These are phyloP conservation scores for Heteromurus nitidus DNA, from an alignment of 2,888 invertebrate genomes.

Conservation along the genomic window DNA sequence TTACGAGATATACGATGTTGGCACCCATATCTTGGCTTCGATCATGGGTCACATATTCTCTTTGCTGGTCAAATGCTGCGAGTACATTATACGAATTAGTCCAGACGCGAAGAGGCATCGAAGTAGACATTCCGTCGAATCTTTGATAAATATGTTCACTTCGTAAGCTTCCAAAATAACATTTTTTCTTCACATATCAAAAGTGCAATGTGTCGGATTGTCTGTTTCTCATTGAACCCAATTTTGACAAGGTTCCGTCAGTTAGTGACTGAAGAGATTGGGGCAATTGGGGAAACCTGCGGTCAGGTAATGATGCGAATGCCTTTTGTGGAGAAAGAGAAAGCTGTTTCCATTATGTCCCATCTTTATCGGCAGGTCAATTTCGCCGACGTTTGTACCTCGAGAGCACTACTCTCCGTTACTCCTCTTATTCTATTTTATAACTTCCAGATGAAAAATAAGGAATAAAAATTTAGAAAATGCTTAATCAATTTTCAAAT, in stretches of 20 bases:
- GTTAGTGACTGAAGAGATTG: constrained; percentile 37
- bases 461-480: no score
- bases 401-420: constrained; percentile 47
- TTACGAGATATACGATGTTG: constrained; percentile 42
- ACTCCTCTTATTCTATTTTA: constrained; percentile 38
- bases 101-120: constrained; percentile 20
- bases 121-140: constrained; percentile 25
- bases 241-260: constrained; percentile 48
- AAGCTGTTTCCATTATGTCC: constrained; percentile 53
- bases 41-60: constrained; percentile 61
- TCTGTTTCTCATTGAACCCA: constrained; percentile 34
- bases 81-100: constrained; percentile 35
- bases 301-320: constrained; percentile 58
- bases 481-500: no score
- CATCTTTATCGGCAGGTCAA: constrained; percentile 64
- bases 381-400: constrained; percentile 59
- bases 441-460: background rate
- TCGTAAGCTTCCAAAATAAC: no score
- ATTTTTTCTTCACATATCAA: background rate
- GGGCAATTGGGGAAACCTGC: constrained; percentile 46
- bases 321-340: constrained; percentile 22
- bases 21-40: constrained; percentile 62
- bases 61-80: constrained; percentile 55
- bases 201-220: background rate
- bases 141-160: constrained; percentile 12